Percentiles rank a stretch among this genome's conserved stretches.
Evolutionary conservation across 2,888 invertebrate genomes (phyloP).

Genomic region (Leptopterna dolabrata): DNA sequence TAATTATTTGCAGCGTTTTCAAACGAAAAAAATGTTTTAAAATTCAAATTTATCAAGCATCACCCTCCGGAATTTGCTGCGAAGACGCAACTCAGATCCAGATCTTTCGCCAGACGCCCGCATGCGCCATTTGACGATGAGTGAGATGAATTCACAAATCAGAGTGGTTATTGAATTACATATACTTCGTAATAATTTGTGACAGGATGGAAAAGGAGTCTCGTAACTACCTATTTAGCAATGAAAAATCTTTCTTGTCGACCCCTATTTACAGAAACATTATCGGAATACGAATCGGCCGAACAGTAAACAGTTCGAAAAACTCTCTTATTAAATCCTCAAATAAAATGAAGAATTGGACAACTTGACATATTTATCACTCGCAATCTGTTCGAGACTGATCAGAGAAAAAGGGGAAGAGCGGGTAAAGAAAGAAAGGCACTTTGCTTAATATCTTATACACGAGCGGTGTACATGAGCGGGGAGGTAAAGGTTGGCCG

Average conservation of each 20-base stretch:
- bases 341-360: not conserved
- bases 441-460: slow-evolving; percentile 29
- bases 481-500: slow-evolving; percentile 3
- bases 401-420: not conserved
- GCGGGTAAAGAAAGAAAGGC: not conserved
- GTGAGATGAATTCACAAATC: no score
- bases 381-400: not conserved
- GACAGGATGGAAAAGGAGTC: no score
- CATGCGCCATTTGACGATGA: no score
- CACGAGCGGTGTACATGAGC: slow-evolving; percentile 28
- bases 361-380: slow-evolving; percentile 4
- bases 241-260: not conserved
- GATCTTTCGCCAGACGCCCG: no score
- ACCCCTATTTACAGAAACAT: not conserved
- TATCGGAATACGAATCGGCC: not conserved
- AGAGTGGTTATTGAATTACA: no score
- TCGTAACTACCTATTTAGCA: no score
- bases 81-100: no score
- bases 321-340: not conserved
- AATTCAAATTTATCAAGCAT: no score
- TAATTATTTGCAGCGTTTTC: no score
- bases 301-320: not conserved
- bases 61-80: no score
- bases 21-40: no score
- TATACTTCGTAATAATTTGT: no score